Conservation (phyloP, 2,113 vertebrate species). For the Tachycineta bicolor region DNA sequence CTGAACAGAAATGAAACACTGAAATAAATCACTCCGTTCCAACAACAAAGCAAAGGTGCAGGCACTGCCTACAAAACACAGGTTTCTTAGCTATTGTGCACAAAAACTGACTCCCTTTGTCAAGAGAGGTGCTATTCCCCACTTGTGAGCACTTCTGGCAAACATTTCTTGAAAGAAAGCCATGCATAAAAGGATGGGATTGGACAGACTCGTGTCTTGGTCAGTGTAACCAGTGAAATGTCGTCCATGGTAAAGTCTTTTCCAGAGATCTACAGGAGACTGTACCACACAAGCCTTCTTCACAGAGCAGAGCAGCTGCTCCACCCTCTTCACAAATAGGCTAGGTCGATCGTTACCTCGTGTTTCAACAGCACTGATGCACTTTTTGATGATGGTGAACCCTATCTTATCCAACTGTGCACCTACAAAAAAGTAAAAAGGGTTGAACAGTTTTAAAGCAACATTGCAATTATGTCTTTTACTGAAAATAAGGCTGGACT, state of each 20-base stretch:
- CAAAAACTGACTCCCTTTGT: not conserved
- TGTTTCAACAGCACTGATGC: conserved; percentile 89
- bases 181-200: not conserved
- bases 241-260: not conserved
- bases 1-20: not conserved
- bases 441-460: not conserved
- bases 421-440: conserved; percentile 69
- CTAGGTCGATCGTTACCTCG: conserved; percentile 82
- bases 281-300: not conserved
- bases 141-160: not conserved
- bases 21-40: not conserved
- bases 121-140: not conserved
- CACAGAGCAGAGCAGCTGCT: not conserved
- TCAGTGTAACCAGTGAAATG: not conserved
- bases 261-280: not conserved
- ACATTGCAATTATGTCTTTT: not conserved
- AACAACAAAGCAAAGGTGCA: not conserved
- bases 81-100: not conserved
- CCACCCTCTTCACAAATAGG: not conserved
- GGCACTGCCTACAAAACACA: not conserved
- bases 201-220: not conserved
- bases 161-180: not conserved
- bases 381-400: conserved; percentile 88
- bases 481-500: not conserved
- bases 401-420: conserved; percentile 91